A percentile compares a stretch with the other conserved stretches of the same genome.
These are phyloP conservation scores for Columbina picui DNA, from an alignment of 2,113 vertebrate species.

Conservation along the genomic window DNA sequence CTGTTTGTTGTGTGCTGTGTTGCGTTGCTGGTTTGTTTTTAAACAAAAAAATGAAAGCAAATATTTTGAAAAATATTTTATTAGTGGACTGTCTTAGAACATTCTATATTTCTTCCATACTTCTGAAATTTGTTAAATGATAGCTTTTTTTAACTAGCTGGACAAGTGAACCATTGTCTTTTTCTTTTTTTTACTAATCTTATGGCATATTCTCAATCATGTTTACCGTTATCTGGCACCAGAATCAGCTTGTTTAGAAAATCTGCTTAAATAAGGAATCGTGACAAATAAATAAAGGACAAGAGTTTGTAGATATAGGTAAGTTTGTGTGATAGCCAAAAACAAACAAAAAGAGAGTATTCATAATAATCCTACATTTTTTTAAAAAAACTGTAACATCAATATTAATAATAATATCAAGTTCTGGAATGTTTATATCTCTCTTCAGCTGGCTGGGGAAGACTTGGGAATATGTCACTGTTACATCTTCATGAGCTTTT, in stretches of 20 bases:
- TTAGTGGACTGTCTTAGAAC: background rate
- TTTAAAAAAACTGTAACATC: background rate
- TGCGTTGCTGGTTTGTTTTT: background rate
- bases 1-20: background rate
- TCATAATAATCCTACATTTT: background rate
- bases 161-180: background rate
- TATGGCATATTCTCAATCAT: rapidly evolving
- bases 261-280: background rate
- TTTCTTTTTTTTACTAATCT: background rate
- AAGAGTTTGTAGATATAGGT: background rate
- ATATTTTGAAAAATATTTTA: background rate
- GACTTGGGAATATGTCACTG: background rate
- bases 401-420: background rate
- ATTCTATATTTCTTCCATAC: background rate
- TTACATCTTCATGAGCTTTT: background rate
- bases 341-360: background rate
- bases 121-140: background rate
- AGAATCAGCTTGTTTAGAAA: background rate
- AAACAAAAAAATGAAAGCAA: background rate
- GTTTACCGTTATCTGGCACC: background rate
- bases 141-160: background rate
- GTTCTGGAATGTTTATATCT: background rate
- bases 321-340: background rate
- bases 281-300: background rate
- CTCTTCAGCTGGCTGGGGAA: background rate